Base-by-base conservation (phyloP, 2,113 vertebrate genomes). In the Leucosticte australis region DNA sequence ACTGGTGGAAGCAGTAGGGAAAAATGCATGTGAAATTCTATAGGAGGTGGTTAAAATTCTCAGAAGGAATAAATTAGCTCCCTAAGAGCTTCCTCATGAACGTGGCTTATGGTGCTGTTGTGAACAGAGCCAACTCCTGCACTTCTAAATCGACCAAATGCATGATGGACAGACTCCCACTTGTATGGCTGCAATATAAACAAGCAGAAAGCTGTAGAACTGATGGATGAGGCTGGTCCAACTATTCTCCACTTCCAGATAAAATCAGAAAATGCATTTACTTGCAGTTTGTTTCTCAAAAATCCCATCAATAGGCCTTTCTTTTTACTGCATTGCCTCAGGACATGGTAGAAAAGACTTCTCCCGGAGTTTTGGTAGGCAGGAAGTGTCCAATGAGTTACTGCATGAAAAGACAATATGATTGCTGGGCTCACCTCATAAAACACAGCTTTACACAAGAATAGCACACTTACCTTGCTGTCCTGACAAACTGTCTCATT, bases 281-380 rank as follows among this genome's bases (percentile, higher is more conserved):
- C 55, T 90, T 85, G 65, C 74, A 85, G 50, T 28, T 85, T 42
- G 46, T 70, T 91, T 93, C 82, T 91, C 79, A 85, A 82, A 96
- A 96, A 80, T 59, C 55, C 70, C 47, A 88, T 42, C 56, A 82
- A 62, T 33, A 69, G 59, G 46, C 63, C 59, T 88, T 83, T 76
- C 41, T 68, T 95, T 91, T 79, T 49, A 87, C 56, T 37, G 47
- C 27, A 52, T 37, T 77, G 83, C 76, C 73, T 93, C 64, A 63
- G 80, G 80, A 75, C 57, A 44, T 26, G 37, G 73, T 42, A 87
- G 57, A 83, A 89, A 88, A 89, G 16, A 74, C 47, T 80, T 90
- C 39, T 83, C 60, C 0, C 0, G 7, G 35, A 77, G 64, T 77
- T 82, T 92, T 1, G 0, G 63, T 28, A 64, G 67, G 63, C 55